phyloP scores from a whole-genome alignment of 2,888 invertebrate genomes.

The Drosophila gaucha region DNA sequence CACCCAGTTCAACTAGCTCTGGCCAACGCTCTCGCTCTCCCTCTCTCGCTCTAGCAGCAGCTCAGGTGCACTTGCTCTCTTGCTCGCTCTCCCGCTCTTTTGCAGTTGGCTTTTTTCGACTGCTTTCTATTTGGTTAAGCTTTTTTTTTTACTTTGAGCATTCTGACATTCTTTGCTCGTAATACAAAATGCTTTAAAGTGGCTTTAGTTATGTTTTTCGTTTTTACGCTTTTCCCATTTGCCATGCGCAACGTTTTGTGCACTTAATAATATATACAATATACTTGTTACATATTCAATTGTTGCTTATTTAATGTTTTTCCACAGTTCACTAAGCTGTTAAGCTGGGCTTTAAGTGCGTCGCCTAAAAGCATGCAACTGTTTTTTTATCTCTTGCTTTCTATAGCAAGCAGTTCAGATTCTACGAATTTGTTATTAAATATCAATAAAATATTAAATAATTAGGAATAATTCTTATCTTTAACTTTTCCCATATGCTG shows the following conservation, averaged over 20 bases:
- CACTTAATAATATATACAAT: not conserved
- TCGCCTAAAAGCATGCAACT: constrained; percentile 63
- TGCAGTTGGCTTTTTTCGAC: constrained; percentile 13
- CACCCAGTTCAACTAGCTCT: constrained; percentile 34
- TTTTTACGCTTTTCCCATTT: too few species aligned
- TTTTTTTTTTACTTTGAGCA: constrained; percentile 16
- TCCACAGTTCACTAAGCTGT: not conserved
- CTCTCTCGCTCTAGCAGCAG: not conserved
- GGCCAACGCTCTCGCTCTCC: constrained; percentile 6
- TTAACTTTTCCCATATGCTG: not conserved
- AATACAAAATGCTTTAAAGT: not conserved
- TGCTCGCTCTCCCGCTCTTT: constrained; percentile 9
- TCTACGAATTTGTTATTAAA: not conserved
- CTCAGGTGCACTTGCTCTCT: constrained; percentile 3
- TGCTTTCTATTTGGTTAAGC: constrained; percentile 67
- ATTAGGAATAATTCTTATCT: not conserved
- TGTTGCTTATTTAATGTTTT: too few species aligned
- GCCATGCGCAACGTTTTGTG: not conserved
- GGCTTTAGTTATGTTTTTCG: too few species aligned
- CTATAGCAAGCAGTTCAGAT: constrained; percentile 41
- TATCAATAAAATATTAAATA: not conserved
- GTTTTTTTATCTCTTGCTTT: not conserved
- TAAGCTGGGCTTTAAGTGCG: not conserved
- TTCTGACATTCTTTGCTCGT: constrained; percentile 36
- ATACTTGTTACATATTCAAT: not conserved